Percentiles rank a stretch among this genome's conserved stretches.
Evolutionary conservation across 2,888 invertebrate genomes (phyloP).

Genomic region (Eumacrocentrus americanus): DNA sequence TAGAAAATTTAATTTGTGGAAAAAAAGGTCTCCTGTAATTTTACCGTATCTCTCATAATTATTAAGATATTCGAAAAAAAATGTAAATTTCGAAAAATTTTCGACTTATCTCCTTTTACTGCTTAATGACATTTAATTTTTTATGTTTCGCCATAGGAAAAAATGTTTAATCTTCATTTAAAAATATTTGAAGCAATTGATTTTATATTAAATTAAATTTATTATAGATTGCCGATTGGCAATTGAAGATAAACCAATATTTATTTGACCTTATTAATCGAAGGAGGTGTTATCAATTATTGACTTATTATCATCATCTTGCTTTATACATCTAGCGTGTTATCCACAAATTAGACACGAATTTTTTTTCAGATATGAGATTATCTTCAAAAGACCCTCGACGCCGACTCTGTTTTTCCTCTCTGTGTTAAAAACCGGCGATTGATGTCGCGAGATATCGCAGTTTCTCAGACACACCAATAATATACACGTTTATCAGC

Average conservation of each 20-base stretch:
- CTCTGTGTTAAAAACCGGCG: too few relatives aligned
- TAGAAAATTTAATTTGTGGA: too few relatives aligned
- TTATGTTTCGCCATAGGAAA: too few relatives aligned
- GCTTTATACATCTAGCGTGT: background rate
- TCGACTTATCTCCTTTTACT: too few relatives aligned
- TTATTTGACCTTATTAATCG: background rate
- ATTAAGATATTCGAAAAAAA: too few relatives aligned
- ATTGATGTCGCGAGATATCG: slow-evolving; percentile 12
- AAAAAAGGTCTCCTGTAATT: too few relatives aligned
- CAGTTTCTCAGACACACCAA: background rate
- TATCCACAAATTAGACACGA: slow-evolving; percentile 49
- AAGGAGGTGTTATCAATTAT: background rate
- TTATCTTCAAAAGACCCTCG: slow-evolving; percentile 54
- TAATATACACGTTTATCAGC: slow-evolving; percentile 5
- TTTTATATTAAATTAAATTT: too few relatives aligned
- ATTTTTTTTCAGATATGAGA: slow-evolving; percentile 46
- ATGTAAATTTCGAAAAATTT: too few relatives aligned
- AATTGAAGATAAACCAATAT: slow-evolving; percentile 21
- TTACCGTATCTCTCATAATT: too few relatives aligned
- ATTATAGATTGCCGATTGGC: background rate
- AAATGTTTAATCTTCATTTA: too few relatives aligned
- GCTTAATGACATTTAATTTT: too few relatives aligned
- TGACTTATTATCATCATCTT: background rate
- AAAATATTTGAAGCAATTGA: too few relatives aligned
- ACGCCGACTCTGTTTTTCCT: slow-evolving; percentile 36